Base-by-base conservation (phyloP, 2,113 vertebrate genomes). In the Sphyrna mokarran region DNA sequence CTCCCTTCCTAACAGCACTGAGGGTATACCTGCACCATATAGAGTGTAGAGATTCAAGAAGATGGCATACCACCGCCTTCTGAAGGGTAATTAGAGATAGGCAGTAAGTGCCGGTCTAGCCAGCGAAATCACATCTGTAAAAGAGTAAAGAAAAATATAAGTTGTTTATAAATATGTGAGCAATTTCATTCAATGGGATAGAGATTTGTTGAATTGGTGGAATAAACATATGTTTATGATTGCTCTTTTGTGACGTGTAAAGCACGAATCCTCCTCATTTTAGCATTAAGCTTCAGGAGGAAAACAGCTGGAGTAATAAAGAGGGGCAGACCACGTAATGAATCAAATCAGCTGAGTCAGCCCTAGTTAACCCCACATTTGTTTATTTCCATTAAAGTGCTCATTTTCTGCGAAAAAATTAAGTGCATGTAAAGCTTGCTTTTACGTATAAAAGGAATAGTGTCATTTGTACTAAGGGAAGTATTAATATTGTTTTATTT, bases 221-320 rank as follows among this genome's bases (percentile, higher is more conserved):
- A 72, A 95, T 95, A 70, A 95, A 72, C 68, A 72, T 95, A 48
- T 54, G 68, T 72, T 40, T 48, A 72, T 48, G 40, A 33, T n/a
- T 95, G 93, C 8, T 95, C 63, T 95, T 72, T 95, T 72, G 68
- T 95, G 68, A 48, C 23, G 93, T 48, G 70, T 66, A 61, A 4
- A 4, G 89, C 37, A 66, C 11, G 18, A 66, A 40, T 83, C 80
- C 33, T 37, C 89, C 33, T 91, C 29, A 70, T 48, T 29, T 68
- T 72, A 95, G 40, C 26, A 72, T 9, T 43, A 48, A 95, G 90
- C 63, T 93, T 40, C 66, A 69, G 40, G 68, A 54, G 66, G 93
- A 22, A 94, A 94, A 48, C 11, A 68, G 61, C 68, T 23, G 37
- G 66, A 69, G 63, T 68, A 43, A 18, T n/a, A 13, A 58, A 61